Base-by-base conservation (phyloP, 2,888 invertebrate genomes). In the Heliconius ismenius region DNA sequence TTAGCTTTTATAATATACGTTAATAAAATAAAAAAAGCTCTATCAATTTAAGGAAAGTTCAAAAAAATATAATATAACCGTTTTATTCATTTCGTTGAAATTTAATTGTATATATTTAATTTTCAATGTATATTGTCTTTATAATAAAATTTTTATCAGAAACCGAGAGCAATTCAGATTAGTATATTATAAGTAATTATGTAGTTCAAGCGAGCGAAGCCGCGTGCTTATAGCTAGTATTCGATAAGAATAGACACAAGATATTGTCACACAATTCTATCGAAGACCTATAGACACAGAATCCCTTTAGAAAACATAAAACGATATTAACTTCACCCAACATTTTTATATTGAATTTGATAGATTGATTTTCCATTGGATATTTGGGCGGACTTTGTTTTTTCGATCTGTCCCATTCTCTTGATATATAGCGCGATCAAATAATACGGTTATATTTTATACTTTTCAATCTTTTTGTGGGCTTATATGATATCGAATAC, bases 311-410 rank as follows among this genome's bases (percentile, higher is more conserved):
- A 81, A 62, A 78, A 80, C 79, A 81, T 84, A 84, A 84, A 82
- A 76, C 82, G 84, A 86, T 85, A 86, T 85, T 85, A 87, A 84
- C 84, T 82, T 83, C 81, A 82, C 82, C 82, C 84, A 82, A 82
- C 83, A 82, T 85, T 85, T 88, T 88, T 84, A 49, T 87, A 88
- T 88, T 84, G 82, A 82, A 82, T 84, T 83, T 87, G 89, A 89
- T 86, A 82, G 85, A 89, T 88, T 88, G 86, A 86, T 87, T 88
- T 88, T 87, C 86, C 85, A 88, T 89, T 86, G 84, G 87, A 85
- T 85, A 88, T 84, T 83, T 84, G 84, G 84, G 83, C 82, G 83
- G 84, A 84, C 85, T 88, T 87, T 84, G 85, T 86, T 86, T 80
- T 81, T 79, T 84, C 83, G 81, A 82, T 79, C 75, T 79, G 79